A percentile compares a stretch with the other conserved stretches of the same genome.
phyloP scores from a whole-genome alignment of 2,888 invertebrate genomes.

The Nezara viridula region DNA sequence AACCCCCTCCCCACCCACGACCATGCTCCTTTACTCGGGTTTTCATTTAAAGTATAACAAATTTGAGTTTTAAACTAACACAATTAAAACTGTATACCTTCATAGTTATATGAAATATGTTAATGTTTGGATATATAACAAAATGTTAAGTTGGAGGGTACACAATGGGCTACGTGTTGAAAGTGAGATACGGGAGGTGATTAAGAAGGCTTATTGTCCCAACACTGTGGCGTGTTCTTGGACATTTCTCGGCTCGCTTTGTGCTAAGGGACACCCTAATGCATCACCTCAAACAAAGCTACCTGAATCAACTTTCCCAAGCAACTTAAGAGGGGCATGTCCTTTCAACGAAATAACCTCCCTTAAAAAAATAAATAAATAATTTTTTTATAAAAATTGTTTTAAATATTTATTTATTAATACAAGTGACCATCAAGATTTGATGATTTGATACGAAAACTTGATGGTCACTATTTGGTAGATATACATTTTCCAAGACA shows the following conservation, averaged over 20 bases:
- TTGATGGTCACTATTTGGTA: too few species aligned
- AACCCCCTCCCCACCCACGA: background rate
- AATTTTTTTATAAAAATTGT: background rate
- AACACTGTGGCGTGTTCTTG: constrained; percentile 55
- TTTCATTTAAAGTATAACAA: constrained; percentile 55
- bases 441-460: too few species aligned
- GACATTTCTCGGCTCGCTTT: constrained; percentile 53
- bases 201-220: constrained; percentile 55
- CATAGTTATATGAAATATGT: constrained; percentile 58
- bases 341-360: constrained; percentile 29
- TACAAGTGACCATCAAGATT: too few species aligned
- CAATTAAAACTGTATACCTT: constrained; percentile 58
- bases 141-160: constrained; percentile 55
- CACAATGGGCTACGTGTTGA: constrained; percentile 51
- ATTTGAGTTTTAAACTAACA: constrained; percentile 58
- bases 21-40: background rate
- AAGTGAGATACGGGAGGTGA: constrained; percentile 41
- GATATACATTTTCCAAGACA: too few species aligned
- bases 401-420: background rate
- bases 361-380: background rate
- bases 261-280: constrained; percentile 52
- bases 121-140: constrained; percentile 52
- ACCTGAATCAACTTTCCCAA: constrained; percentile 61
- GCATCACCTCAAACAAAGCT: constrained; percentile 63
- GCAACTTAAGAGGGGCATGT: constrained; percentile 31